phyloP scores from a whole-genome alignment of 2,113 vertebrate genomes.

The Cyprinodon variegatus region DNA sequence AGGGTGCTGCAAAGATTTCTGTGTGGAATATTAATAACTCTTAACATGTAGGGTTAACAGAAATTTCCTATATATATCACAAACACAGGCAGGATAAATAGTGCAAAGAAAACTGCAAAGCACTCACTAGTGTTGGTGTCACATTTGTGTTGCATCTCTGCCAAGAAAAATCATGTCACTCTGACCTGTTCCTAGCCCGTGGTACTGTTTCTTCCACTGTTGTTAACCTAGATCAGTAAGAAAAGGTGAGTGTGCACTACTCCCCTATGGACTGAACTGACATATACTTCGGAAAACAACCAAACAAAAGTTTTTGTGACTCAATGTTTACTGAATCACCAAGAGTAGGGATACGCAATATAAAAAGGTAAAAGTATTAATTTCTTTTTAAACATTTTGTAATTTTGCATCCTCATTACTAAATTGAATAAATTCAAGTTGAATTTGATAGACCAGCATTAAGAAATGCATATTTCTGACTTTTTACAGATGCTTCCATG shows the following conservation, averaged over 20 bases:
- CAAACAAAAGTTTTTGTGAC: slow-evolving; percentile 17
- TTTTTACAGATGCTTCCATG: too few relatives aligned
- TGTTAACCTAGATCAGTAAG: slow-evolving; percentile 2
- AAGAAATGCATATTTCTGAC: too few relatives aligned
- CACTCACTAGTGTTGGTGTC: neutral
- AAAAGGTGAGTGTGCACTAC: neutral
- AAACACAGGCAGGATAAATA: neutral
- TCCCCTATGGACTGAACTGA: neutral
- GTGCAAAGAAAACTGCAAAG: neutral
- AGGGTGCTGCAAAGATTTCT: slow-evolving; percentile 1
- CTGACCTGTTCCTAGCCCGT: slow-evolving; percentile 7
- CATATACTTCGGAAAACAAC: neutral
- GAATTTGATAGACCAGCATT: too few relatives aligned
- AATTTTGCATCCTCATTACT: too few relatives aligned
- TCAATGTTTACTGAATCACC: slow-evolving; percentile 1
- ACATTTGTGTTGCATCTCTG: neutral
- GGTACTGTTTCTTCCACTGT: neutral
- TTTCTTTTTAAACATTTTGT: too few relatives aligned
- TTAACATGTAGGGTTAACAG: neutral
- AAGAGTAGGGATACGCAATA: neutral
- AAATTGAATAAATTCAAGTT: too few relatives aligned
- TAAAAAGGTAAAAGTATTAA: too few relatives aligned
- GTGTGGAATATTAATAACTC: slow-evolving; percentile 19
- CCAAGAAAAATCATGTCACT: slow-evolving; percentile 11
- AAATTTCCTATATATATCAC: neutral